Base-by-base conservation (phyloP, 2,797 vertebrate species). In the Yasuhikotakia modesta region DNA sequence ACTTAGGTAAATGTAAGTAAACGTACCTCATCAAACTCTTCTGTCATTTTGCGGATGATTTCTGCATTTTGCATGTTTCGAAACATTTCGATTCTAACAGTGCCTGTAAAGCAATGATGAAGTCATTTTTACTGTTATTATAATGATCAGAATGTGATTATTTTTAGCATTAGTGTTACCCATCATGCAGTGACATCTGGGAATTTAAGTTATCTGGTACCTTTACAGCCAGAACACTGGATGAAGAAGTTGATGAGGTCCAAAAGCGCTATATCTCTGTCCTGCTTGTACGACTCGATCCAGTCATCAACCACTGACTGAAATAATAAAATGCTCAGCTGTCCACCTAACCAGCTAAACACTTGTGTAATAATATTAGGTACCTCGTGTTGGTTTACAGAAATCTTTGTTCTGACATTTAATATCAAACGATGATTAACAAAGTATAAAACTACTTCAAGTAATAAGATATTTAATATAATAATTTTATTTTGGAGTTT, bases 211-310 rank as follows among this genome's bases (percentile, higher is more conserved):
- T 22, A 69, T 13, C 1, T 22, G 21, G 84, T 92, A 99, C 97
- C 96, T 96, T 97, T 96, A 92, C 97, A 99, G 78, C 97, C 97
- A 61, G 97, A 97, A 89, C 97, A 99, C 92, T 99, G 97, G 90
- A 99, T 98, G 92, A 98, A 99, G 90, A 99, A 99, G 89, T 98
- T 99, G 88, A 98, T 99, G 87, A 98, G 95, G 92, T 99, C 97
- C 88, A 99, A 92, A 90, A 99, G 94, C 74, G 96, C 97, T 87
- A 98, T 92, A 91, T 99, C 97, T 91, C 96, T 91, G 92, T 98
- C 97, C 91, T 98, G 96, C 87, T 98, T 98, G 89, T 98, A 98
- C 32, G 96, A 97, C 92, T 99, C 96, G 78, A 98, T 98, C 97
- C 97, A 98, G 92, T 99, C 97, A 76, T 98, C 96, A 86, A 99